phyloP scores from a whole-genome alignment of 2,888 invertebrate genomes.

The Drosophila pegasa region DNA sequence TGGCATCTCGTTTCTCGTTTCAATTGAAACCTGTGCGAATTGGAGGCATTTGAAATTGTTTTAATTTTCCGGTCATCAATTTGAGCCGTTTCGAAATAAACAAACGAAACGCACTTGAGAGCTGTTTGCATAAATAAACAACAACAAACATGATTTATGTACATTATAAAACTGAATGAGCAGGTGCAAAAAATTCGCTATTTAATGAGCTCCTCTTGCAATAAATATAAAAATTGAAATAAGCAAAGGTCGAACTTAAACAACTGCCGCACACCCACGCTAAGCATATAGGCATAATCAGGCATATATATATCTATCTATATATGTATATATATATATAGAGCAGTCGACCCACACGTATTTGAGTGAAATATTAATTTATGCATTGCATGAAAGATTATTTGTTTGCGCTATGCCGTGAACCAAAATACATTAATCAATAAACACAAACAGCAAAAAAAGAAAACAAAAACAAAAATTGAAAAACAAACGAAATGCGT shows the following conservation, averaged over 20 bases:
- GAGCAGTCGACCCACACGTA: conserved; percentile 21
- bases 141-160: conserved; percentile 23
- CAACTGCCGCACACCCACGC: conserved; percentile 21
- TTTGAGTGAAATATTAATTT: conserved; percentile 56
- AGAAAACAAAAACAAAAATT: not conserved
- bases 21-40: not conserved
- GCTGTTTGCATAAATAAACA: conserved; percentile 43
- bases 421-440: conserved; percentile 59
- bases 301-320: not conserved
- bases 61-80: conserved; percentile 26
- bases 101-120: conserved; percentile 28
- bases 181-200: conserved; percentile 25
- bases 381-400: conserved; percentile 51
- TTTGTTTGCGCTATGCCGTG: conserved; percentile 57
- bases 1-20: not conserved
- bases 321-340: not conserved
- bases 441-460: conserved; percentile 43
- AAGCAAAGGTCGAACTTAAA: conserved; percentile 24
- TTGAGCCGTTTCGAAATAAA: conserved; percentile 29
- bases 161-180: conserved; percentile 29
- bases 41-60: conserved; percentile 5
- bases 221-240: conserved; percentile 11
- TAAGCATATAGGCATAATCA: conserved; percentile 11
- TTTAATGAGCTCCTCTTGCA: conserved; percentile 32
- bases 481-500: conserved; percentile 24